Evolutionary conservation across 2,113 vertebrate species (phyloP).

Genomic region (Campylorhamphus procurvoides): DNA sequence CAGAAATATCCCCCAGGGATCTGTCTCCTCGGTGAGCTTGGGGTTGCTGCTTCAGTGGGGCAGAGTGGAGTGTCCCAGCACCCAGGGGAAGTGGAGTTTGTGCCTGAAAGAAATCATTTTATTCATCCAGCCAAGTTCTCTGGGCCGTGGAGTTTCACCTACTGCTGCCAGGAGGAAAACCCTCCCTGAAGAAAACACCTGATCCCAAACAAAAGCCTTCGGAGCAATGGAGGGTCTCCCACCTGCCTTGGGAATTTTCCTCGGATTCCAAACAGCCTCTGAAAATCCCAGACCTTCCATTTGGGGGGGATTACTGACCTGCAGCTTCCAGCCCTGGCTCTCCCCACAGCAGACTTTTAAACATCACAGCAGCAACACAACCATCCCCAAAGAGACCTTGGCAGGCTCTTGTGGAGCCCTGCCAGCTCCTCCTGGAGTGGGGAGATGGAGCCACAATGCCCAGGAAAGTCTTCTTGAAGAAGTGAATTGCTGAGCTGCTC

Average conservation of each 20-base stretch:
- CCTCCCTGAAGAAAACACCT: not conserved
- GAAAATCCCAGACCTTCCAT: not conserved
- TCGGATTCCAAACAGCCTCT: not conserved
- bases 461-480: not conserved
- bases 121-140: not conserved
- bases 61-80: not conserved
- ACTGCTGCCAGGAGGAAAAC: not conserved
- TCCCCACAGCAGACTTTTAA: not conserved
- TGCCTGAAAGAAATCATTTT: not conserved
- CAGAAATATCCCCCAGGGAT: not conserved
- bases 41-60: not conserved
- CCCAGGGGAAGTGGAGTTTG: not conserved
- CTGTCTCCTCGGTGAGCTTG: fast-evolving
- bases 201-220: not conserved
- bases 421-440: not conserved
- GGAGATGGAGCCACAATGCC: not conserved
- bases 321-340: not conserved
- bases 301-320: not conserved
- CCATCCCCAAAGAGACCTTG: not conserved
- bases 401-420: not conserved
- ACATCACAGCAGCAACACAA: not conserved
- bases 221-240: not conserved
- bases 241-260: not conserved
- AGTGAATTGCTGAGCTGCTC: not conserved
- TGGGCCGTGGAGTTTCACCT: not conserved